phyloP scores from a whole-genome alignment of 2,113 vertebrate species.

The Dicentrarchus labrax region DNA sequence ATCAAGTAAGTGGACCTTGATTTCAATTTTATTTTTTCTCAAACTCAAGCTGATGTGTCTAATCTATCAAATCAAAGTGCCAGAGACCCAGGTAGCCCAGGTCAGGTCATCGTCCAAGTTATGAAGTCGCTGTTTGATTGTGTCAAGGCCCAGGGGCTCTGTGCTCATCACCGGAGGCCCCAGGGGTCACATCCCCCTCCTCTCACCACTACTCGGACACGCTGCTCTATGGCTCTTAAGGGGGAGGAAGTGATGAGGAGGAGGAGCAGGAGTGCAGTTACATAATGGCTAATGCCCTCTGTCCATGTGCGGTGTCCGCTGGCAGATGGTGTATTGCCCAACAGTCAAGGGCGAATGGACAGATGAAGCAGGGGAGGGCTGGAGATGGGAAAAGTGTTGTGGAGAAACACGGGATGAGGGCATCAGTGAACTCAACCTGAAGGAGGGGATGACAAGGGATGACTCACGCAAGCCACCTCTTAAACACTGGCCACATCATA shows the following conservation, averaged over 20 bases:
- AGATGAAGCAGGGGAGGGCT: constrained; percentile 10
- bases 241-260: constrained; percentile 28
- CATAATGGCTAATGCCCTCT: constrained; percentile 71
- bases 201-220: constrained; percentile 11
- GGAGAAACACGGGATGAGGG: constrained; percentile 8
- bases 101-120: constrained; percentile 13
- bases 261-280: constrained; percentile 57
- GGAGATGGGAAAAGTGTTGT: constrained; percentile 7
- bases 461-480: not conserved
- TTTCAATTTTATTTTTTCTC: not conserved
- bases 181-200: constrained; percentile 40
- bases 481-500: not conserved
- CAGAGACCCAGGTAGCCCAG: not conserved
- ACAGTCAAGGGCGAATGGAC: constrained; percentile 61
- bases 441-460: not conserved
- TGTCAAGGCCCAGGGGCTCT: constrained; percentile 31
- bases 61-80: constrained; percentile 2
- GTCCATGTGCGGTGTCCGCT: constrained; percentile 51
- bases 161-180: constrained; percentile 21
- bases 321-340: constrained; percentile 72
- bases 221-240: constrained; percentile 31
- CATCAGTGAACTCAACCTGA: constrained; percentile 17
- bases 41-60: not conserved
- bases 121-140: constrained; percentile 24
- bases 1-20: not conserved